Conservation (phyloP, 2,113 vertebrate genomes). For the Pavo muticus region DNA sequence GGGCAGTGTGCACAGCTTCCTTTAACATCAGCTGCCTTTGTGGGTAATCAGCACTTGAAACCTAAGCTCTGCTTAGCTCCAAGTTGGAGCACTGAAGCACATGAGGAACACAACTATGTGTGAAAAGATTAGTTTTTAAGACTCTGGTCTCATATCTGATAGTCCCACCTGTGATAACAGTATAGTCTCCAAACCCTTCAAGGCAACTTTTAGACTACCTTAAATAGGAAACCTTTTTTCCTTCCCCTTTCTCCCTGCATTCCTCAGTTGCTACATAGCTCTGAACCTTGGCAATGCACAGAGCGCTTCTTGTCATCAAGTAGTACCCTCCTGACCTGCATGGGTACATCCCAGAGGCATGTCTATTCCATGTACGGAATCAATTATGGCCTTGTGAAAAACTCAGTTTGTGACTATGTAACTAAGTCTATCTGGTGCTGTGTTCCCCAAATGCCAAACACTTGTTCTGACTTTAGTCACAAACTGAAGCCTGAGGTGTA, state of each 20-base stretch:
- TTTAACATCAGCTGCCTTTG: not conserved
- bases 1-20: not conserved
- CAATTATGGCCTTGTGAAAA: not conserved
- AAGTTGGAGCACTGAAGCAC: fast-evolving
- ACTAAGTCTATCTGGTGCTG: not conserved
- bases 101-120: not conserved
- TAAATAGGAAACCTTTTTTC: not conserved
- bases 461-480: not conserved
- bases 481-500: not conserved
- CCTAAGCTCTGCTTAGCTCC: too few species aligned
- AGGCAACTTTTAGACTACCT: not conserved
- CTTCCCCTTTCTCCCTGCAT: not conserved
- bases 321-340: not conserved
- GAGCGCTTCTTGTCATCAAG: not conserved
- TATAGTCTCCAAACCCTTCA: not conserved
- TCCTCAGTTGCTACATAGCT: not conserved
- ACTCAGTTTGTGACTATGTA: not conserved
- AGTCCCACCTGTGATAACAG: not conserved
- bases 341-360: not conserved
- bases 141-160: not conserved
- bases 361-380: not conserved
- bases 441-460: not conserved
- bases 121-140: not conserved
- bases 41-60: not conserved
- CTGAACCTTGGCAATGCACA: not conserved